phyloP scores from a whole-genome alignment of 1,140 invertebrate species.

The Bombus haemorrhoidalis region DNA sequence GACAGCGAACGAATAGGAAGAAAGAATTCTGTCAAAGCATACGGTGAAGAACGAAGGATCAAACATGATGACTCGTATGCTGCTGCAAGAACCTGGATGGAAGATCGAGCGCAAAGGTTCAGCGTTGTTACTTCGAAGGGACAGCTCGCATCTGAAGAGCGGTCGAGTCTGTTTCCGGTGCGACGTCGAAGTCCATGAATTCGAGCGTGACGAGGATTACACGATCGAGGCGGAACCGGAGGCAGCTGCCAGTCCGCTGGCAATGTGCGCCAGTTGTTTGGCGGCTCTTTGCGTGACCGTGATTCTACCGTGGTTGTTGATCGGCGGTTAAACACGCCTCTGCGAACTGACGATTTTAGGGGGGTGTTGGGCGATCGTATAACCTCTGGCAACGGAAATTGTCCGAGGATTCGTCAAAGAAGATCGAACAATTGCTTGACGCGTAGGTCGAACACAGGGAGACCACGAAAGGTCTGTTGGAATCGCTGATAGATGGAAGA shows the following conservation, averaged over 20 bases:
- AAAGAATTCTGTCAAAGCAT: background rate
- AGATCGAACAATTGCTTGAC: background rate
- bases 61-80: constrained; percentile 72
- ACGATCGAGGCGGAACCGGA: constrained; percentile 64
- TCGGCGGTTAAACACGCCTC: constrained; percentile 73
- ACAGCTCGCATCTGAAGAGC: constrained; percentile 74
- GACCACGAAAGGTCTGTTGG: too few relatives aligned
- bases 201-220: constrained; percentile 79
- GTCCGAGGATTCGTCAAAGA: background rate
- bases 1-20: background rate
- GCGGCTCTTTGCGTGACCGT: constrained; percentile 80
- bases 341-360: background rate
- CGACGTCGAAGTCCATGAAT: constrained; percentile 82
- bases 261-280: constrained; percentile 80
- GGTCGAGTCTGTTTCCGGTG: constrained; percentile 81
- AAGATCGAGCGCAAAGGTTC: constrained; percentile 81
- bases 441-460: background rate
- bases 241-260: constrained; percentile 77
- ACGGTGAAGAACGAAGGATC: background rate
- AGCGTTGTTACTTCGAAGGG: constrained; percentile 77
- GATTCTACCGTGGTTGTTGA: constrained; percentile 79
- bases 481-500: background rate
- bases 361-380: background rate
- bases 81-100: constrained; percentile 81
- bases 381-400: background rate